Conservation (phyloP, 1,140 invertebrate genomes). For the Acromyrmex heyeri region DNA sequence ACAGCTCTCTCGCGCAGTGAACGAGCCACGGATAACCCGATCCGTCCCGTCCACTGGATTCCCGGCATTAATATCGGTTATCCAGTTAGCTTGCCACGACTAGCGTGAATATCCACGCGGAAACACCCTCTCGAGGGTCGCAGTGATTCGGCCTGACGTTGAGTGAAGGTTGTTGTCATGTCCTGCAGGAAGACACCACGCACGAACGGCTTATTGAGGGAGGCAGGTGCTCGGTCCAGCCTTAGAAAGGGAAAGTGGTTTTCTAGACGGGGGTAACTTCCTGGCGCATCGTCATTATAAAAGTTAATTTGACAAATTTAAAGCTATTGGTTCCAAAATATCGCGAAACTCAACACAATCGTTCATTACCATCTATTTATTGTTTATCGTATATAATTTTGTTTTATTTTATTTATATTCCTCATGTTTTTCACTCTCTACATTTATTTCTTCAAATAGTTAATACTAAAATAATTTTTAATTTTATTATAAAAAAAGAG, state of each 20-base stretch:
- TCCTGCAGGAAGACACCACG: not conserved
- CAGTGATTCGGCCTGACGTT: conserved; percentile 5
- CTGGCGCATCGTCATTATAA: not conserved
- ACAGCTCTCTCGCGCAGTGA: conserved; percentile 52
- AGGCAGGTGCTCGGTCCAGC: conserved; percentile 17
- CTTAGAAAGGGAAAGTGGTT: conserved; percentile 34
- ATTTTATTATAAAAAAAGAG: not conserved
- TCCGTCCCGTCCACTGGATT: conserved; percentile 68
- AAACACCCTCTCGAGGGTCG: not conserved
- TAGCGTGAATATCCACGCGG: conserved; percentile 11
- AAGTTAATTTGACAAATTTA: not conserved
- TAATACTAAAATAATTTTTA: not conserved
- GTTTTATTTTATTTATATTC: not conserved
- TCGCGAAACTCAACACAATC: not conserved
- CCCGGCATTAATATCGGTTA: conserved; percentile 65
- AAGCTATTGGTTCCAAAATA: not conserved
- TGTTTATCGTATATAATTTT: not conserved
- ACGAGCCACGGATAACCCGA: conserved; percentile 69
- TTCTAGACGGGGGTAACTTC: not conserved
- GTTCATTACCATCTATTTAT: not conserved
- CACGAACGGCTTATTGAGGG: conserved; percentile 24
- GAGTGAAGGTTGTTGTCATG: conserved; percentile 30
- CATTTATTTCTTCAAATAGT: not conserved
- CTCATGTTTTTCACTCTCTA: not conserved
- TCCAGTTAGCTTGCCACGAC: conserved; percentile 4